phyloP scores from a whole-genome alignment of 2,797 vertebrate species.

The Phalloptychus januarius region DNA sequence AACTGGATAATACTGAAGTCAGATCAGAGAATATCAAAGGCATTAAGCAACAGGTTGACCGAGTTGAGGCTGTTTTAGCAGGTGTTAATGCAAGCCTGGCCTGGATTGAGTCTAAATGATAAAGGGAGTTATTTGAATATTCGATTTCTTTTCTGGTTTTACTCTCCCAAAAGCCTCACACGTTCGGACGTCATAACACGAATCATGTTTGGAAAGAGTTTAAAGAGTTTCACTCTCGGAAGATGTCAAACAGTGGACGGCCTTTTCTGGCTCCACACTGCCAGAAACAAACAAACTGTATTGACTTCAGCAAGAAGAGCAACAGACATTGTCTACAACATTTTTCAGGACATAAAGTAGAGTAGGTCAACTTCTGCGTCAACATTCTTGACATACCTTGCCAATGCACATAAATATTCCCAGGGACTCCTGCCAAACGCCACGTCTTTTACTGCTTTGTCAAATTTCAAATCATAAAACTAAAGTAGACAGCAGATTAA shows the following conservation, averaged over 20 bases:
- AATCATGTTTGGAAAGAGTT: conserved; percentile 4
- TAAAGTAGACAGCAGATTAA: background rate
- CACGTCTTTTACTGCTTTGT: background rate
- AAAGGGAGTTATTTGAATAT: background rate
- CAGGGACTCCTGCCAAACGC: conserved; percentile 48
- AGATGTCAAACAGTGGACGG: conserved; percentile 50
- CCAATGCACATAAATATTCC: conserved; percentile 66
- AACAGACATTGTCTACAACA: conserved; percentile 64
- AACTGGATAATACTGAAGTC: background rate
- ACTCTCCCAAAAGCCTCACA: background rate
- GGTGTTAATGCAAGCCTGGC: background rate
- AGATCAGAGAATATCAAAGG: background rate
- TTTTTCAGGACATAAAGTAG: conserved; percentile 70
- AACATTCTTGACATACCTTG: conserved; percentile 74
- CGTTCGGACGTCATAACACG: background rate
- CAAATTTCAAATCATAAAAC: background rate
- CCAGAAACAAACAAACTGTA: conserved; percentile 56
- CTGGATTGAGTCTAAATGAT: background rate
- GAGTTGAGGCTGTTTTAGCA: background rate
- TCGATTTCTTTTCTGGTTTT: background rate
- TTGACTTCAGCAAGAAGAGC: conserved; percentile 51
- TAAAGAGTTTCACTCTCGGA: conserved; percentile 20
- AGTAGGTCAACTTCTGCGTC: conserved; percentile 74
- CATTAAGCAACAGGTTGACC: background rate
- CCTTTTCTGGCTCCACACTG: conserved; percentile 35